Conservation (phyloP, 2,797 vertebrate species). For the Heliangelus exortis region DNA sequence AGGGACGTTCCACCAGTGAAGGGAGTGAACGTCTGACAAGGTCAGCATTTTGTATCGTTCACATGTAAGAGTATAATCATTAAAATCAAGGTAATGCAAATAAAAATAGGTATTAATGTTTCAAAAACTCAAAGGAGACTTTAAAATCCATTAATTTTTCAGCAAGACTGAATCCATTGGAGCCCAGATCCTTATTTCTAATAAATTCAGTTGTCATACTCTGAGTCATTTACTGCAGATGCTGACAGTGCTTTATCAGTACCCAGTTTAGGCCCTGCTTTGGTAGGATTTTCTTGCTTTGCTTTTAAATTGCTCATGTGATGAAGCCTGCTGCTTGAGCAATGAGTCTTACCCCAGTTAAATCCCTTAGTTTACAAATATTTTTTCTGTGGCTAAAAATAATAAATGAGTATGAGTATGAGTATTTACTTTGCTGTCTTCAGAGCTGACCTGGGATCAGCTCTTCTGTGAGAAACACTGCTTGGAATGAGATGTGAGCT, state of each 20-base stretch:
- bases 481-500: background rate
- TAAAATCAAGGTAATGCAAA: slow-evolving; percentile 14
- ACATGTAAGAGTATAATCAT: background rate
- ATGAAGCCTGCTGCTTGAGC: background rate
- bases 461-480: background rate
- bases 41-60: background rate
- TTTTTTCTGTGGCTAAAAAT: background rate
- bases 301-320: background rate
- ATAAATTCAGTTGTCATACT: slow-evolving; percentile 38
- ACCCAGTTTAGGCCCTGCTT: background rate
- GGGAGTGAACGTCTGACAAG: background rate
- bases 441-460: background rate
- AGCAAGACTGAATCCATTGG: background rate
- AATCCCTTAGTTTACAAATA: background rate
- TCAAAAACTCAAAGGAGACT: slow-evolving; percentile 30
- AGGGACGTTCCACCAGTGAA: background rate
- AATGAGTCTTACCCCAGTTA: background rate
- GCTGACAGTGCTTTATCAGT: background rate
- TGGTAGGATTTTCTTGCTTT: background rate
- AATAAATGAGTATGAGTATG: background rate
- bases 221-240: background rate
- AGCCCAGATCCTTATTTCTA: slow-evolving; percentile 30
- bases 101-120: slow-evolving; percentile 45
- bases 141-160: slow-evolving; percentile 49
- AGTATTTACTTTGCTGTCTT: background rate